These are phyloP conservation scores for Lycophotia porphyrea DNA, from an alignment of 2,888 invertebrate species.

Conservation along the genomic window DNA sequence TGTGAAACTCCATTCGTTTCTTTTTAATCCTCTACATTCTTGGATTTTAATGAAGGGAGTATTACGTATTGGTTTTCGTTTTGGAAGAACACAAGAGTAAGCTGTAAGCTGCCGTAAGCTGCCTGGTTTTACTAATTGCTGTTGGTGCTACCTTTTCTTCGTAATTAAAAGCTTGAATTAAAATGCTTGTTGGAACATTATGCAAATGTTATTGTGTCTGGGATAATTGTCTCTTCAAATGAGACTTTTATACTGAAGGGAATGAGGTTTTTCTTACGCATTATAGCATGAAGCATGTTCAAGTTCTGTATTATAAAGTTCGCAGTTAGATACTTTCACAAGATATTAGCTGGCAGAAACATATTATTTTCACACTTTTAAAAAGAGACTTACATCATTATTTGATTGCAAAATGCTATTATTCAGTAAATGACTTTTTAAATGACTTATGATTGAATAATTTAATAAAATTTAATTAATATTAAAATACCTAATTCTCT, in stretches of 20 bases:
- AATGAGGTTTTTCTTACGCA: background rate
- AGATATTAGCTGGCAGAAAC: too few species aligned
- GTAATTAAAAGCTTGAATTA: conserved; percentile 29
- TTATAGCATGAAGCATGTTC: background rate
- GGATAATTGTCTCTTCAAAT: background rate
- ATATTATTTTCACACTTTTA: too few species aligned
- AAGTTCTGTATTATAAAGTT: background rate
- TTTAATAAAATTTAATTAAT: too few species aligned
- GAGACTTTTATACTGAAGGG: background rate
- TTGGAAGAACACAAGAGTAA: conserved; percentile 1
- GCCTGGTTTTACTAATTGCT: conserved; percentile 31
- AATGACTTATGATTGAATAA: too few species aligned
- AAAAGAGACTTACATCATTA: too few species aligned
- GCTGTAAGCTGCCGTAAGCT: conserved; percentile 13
- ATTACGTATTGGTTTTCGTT: conserved; percentile 18
- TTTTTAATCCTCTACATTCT: conserved; percentile 53
- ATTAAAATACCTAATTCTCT: too few species aligned
- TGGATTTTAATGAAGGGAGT: conserved; percentile 46
- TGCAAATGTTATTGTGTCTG: conserved; percentile 15
- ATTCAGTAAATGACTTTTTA: too few species aligned
- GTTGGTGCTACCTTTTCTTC: background rate
- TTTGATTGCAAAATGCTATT: too few species aligned
- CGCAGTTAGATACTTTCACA: background rate
- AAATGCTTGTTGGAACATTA: conserved; percentile 13
- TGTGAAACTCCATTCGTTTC: conserved; percentile 57